Evolutionary conservation across 2,113 vertebrate genomes (phyloP).

Genomic region (Osmerus eperlanus): DNA sequence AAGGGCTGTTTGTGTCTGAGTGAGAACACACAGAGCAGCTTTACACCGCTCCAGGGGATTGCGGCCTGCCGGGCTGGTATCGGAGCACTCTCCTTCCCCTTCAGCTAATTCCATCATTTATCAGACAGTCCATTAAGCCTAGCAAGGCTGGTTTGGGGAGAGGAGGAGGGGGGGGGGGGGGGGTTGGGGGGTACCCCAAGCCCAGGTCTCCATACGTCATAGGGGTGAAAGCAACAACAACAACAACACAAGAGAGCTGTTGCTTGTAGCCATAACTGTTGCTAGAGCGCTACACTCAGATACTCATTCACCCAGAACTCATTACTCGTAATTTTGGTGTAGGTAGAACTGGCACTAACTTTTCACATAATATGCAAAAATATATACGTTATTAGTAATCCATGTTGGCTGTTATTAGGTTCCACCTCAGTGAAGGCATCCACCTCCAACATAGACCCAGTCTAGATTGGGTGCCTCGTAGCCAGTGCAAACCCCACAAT

Average conservation of each 20-base stretch:
- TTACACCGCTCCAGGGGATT: conserved; percentile 56
- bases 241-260: conserved; percentile 20
- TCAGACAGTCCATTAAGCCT: conserved; percentile 64
- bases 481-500: conserved; percentile 4
- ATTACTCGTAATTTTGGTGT: no score
- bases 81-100: conserved; percentile 58
- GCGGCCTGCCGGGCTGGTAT: conserved; percentile 41
- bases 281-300: neutral
- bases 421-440: neutral
- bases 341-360: no score
- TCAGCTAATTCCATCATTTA: conserved; percentile 64
- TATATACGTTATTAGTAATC: no score
- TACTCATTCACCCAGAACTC: conserved; percentile 23
- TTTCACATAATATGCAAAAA: no score
- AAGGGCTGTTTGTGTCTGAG: conserved; percentile 22
- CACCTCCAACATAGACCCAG: neutral
- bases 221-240: conserved; percentile 36
- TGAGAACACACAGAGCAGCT: conserved; percentile 41
- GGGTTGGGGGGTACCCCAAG: neutral
- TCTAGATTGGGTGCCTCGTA: conserved; percentile 3
- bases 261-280: no score
- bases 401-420: neutral
- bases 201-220: conserved; percentile 54
- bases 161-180: conserved; percentile 31
- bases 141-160: conserved; percentile 53